Base-by-base conservation (phyloP, 2,888 invertebrate species). In the Hermaeophaga mercurialis region DNA sequence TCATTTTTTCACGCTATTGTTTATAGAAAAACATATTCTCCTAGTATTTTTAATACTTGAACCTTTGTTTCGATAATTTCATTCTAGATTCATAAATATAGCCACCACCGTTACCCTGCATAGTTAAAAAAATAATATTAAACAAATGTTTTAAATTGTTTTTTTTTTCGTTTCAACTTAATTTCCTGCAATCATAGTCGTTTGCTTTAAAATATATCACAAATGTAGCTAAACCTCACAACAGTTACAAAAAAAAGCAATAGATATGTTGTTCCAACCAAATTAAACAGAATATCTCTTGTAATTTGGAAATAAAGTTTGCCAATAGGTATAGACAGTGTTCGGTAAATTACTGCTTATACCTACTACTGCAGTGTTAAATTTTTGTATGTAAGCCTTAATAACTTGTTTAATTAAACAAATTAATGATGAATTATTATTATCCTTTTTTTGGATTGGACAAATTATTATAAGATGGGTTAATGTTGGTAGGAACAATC, bases 51-150 rank as follows among this genome's bases (percentile, higher is more conserved):
- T 8, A 39, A 39, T 19, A 39, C 19, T 39, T 19, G 39, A 39
- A 39, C 8, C 8, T 18, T 5, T 6, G 19, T 19, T 38, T 38
- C 38, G n/a, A 11, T 38, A 1, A 17, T 14, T 50, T 22, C 12
- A n/a, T 31, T 11, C 12, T 41, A 31, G 12, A 41, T 11, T 28
- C 41, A 41, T 31, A 50, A 50, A 22, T 41, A 22, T 26, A 33
- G 17, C 50, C 50, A 50, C 41, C 50, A 50, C 50, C 50, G 22
- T 39, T 28, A 31, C 50, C 50, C 50, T 41, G 41, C 33, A 41
- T 9, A 33, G 45, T 45, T 45, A 41, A 33, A 46, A 39, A 12
- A 11, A 8, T 15, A n/a, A 3, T 39, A 15, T 26, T n/a, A 26
- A 26, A 38, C 6, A 38, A 48, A 24, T 9, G 17, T 38, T 18